Conservation (phyloP, 30 jellyfish, hydroid and myxozoan genomes). For the Turritopsis rubra region DNA sequence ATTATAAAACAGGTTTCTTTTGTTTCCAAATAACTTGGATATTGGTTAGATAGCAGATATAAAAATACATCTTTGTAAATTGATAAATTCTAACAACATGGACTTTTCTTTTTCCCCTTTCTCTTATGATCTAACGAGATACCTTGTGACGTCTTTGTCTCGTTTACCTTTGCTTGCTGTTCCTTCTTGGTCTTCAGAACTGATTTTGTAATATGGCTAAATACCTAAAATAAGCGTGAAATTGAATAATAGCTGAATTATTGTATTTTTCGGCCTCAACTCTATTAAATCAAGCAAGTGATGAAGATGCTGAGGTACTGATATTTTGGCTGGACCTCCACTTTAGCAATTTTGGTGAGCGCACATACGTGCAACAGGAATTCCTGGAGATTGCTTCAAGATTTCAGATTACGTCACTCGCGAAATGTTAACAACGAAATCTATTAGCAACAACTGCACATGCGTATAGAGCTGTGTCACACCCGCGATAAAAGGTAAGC, state of each 20-base stretch:
- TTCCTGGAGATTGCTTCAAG: no score
- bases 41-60: not conserved
- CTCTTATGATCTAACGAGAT: slow-evolving; percentile 65
- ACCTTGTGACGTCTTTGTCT: slow-evolving; percentile 63
- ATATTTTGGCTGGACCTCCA: no score
- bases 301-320: no score
- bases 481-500: no score
- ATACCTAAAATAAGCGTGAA: slow-evolving; percentile 44
- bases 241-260: not conserved
- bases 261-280: no score
- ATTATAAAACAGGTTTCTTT: not conserved
- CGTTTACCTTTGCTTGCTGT: slow-evolving; percentile 79
- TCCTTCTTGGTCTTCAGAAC: slow-evolving; percentile 77
- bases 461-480: no score
- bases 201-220: slow-evolving; percentile 60
- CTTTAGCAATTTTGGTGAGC: no score
- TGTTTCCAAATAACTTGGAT: not conserved
- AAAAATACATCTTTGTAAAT: not conserved
- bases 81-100: slow-evolving; percentile 44
- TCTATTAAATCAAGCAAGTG: no score
- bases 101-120: slow-evolving; percentile 51
- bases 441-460: no score
- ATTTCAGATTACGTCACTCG: no score
- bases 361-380: no score
- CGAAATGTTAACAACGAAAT: no score